These are phyloP conservation scores for Aselliscus stoliczkanus DNA, from an alignment of 2,797 vertebrate genomes.

Conservation along the genomic window DNA sequence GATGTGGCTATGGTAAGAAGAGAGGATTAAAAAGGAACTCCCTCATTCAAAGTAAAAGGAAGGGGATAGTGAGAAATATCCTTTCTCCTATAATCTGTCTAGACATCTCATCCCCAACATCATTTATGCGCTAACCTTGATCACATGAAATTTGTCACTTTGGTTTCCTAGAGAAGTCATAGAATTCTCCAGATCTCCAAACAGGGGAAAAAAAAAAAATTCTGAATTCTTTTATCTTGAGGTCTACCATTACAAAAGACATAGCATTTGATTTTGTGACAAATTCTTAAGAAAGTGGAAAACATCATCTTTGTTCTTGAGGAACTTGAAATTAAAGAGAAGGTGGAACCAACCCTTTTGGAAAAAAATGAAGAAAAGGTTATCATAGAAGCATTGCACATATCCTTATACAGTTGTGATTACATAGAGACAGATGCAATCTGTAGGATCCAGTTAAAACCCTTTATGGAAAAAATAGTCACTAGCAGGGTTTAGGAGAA, in stretches of 20 bases:
- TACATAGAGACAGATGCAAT: background rate
- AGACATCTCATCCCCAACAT: background rate
- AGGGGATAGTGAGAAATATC: background rate
- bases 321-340: background rate
- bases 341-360: background rate
- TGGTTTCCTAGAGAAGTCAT: background rate
- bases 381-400: background rate
- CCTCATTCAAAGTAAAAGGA: background rate
- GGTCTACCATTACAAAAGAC: background rate
- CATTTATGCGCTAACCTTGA: background rate
- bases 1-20: background rate
- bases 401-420: background rate
- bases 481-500: background rate
- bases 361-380: background rate
- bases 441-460: background rate
- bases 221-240: background rate
- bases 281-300: background rate
- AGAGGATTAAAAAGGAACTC: background rate
- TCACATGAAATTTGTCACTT: background rate
- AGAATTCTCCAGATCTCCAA: background rate
- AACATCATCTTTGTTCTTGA: background rate
- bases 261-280: background rate
- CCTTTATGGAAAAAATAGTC: background rate
- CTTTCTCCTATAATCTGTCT: background rate
- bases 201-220: background rate